These are phyloP conservation scores for Adelognathus sp. DNA, from an alignment of 2,888 invertebrate species.

Conservation along the genomic window DNA sequence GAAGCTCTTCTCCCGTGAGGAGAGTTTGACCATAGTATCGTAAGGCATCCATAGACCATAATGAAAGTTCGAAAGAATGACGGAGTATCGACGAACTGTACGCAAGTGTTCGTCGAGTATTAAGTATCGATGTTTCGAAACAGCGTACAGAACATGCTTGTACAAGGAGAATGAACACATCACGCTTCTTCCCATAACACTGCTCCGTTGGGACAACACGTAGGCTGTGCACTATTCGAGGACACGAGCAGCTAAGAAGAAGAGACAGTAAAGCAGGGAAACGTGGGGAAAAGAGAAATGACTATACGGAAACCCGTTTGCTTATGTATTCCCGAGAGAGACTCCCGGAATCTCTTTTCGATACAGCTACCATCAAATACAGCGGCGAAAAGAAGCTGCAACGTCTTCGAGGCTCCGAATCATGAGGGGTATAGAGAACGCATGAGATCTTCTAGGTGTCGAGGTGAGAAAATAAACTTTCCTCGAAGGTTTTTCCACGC, in stretches of 20 bases:
- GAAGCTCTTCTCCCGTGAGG: background rate
- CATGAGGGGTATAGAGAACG: background rate
- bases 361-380: slow-evolving; percentile 6
- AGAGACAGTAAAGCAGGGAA: no score
- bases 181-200: slow-evolving; percentile 36
- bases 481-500: slow-evolving; percentile 15
- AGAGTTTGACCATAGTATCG: background rate
- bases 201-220: slow-evolving; percentile 6
- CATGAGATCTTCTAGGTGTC: slow-evolving; percentile 54
- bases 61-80: background rate
- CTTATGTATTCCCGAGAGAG: slow-evolving; percentile 13
- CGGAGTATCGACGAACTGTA: background rate
- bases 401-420: slow-evolving; percentile 1
- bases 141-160: slow-evolving; percentile 2
- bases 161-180: slow-evolving; percentile 43
- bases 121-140: slow-evolving; percentile 7
- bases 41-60: no score
- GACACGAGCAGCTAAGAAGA: slow-evolving; percentile 5
- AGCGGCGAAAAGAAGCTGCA: background rate
- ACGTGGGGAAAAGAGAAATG: slow-evolving; percentile 23
- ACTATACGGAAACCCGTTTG: slow-evolving; percentile 42
- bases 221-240: background rate
- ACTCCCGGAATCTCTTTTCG: background rate
- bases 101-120: background rate
- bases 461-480: slow-evolving; percentile 75